Conservation (phyloP, 2,113 vertebrate species). For the Peromyscus maniculatus region DNA sequence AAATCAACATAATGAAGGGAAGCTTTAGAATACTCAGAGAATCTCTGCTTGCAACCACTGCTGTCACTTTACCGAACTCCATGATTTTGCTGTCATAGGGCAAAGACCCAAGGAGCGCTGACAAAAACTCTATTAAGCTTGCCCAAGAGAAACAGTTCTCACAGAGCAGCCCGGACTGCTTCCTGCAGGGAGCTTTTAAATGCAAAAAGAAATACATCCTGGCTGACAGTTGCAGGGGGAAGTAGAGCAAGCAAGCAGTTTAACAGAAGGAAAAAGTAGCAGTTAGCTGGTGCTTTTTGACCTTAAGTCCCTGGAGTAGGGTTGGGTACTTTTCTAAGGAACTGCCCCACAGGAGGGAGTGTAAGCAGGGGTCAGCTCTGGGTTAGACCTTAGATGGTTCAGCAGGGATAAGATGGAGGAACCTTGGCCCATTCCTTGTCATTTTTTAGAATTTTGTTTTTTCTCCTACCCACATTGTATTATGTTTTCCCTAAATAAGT, state of each 20-base stretch:
- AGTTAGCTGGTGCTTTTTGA: not conserved
- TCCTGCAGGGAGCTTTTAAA: not conserved
- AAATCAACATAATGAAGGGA: not conserved
- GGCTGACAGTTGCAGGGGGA: not conserved
- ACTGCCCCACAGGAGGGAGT: not conserved
- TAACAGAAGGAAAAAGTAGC: not conserved
- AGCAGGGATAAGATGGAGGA: not conserved
- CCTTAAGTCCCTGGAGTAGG: not conserved
- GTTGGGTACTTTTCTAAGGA: not conserved
- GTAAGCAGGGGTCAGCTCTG: not conserved
- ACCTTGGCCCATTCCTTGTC: not conserved
- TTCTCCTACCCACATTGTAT: not conserved
- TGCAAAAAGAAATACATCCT: not conserved
- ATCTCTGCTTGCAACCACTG: not conserved
- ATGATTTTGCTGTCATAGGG: not conserved
- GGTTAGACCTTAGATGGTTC: not conserved
- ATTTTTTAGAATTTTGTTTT: not conserved
- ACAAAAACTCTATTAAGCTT: not conserved
- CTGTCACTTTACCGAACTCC: not conserved
- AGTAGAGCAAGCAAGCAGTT: not conserved
- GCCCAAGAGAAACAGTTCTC: not conserved
- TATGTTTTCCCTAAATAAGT: not conserved
- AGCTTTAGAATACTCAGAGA: not conserved
- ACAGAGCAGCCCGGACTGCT: not conserved
- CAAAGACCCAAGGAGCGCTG: not conserved